phyloP scores from a whole-genome alignment of 2,113 vertebrate species.

The Calypte anna region DNA sequence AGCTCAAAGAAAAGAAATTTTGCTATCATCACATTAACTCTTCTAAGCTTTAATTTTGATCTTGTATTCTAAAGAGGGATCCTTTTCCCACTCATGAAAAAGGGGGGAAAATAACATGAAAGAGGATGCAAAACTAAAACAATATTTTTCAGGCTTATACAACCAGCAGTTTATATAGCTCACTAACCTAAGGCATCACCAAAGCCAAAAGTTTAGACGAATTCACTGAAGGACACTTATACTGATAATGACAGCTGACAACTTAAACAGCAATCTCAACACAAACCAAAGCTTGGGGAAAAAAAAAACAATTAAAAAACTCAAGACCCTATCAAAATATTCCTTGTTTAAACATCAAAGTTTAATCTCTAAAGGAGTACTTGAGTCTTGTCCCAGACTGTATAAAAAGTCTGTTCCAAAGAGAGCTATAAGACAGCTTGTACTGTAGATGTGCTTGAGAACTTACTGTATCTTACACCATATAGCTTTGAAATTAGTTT shows the following conservation, averaged over 20 bases:
- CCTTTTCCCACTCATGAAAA: background rate
- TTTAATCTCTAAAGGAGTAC: background rate
- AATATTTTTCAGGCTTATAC: background rate
- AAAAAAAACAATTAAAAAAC: background rate
- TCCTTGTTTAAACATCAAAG: background rate
- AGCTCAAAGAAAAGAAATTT: background rate
- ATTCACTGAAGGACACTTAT: background rate
- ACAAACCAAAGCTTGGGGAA: background rate
- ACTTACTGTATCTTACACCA: background rate
- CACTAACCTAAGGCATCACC: background rate
- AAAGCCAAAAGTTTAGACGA: background rate
- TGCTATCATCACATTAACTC: too few species aligned
- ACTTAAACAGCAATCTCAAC: background rate
- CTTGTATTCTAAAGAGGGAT: background rate
- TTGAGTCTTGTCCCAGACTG: background rate
- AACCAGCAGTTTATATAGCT: background rate
- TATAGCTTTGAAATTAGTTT: background rate
- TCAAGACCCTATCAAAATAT: background rate
- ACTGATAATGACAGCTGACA: background rate
- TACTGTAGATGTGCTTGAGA: background rate
- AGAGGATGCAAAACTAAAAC: background rate
- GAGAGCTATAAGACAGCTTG: background rate
- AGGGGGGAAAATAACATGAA: background rate
- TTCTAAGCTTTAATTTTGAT: background rate
- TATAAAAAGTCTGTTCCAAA: background rate